Conservation (phyloP, 2,113 vertebrate genomes). For the Sigmodon hispidus region DNA sequence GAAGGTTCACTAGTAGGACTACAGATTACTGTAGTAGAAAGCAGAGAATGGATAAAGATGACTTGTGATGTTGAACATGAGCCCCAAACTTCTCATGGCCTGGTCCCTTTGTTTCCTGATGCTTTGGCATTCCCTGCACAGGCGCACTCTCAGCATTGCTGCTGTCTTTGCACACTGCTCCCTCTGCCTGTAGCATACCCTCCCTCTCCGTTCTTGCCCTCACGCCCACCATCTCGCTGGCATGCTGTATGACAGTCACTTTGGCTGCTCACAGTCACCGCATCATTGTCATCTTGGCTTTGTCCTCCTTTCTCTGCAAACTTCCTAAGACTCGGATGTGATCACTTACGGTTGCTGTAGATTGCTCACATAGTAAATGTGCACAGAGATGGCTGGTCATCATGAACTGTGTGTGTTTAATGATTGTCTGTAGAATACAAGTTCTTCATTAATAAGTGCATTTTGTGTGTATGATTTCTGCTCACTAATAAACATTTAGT, state of each 20-base stretch:
- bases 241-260: background rate
- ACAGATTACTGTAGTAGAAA: background rate
- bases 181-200: background rate
- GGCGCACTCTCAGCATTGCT: background rate
- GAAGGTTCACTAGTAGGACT: background rate
- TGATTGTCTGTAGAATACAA: background rate
- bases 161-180: background rate
- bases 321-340: background rate
- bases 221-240: background rate
- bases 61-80: background rate
- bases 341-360: no score
- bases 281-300: background rate
- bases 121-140: background rate
- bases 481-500: background rate
- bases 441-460: background rate
- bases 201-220: background rate
- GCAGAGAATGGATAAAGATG: background rate
- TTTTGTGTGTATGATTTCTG: background rate
- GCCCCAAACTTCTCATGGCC: background rate
- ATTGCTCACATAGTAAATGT: background rate
- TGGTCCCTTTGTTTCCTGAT: background rate
- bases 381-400: background rate
- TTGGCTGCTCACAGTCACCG: background rate
- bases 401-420: background rate
- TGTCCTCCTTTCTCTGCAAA: slow-evolving; percentile 1